Evolutionary conservation across 2,797 vertebrate genomes (phyloP), one percentile per base, ranked within the genome.

Genomic region (Eutrigla gurnardus): DNA sequence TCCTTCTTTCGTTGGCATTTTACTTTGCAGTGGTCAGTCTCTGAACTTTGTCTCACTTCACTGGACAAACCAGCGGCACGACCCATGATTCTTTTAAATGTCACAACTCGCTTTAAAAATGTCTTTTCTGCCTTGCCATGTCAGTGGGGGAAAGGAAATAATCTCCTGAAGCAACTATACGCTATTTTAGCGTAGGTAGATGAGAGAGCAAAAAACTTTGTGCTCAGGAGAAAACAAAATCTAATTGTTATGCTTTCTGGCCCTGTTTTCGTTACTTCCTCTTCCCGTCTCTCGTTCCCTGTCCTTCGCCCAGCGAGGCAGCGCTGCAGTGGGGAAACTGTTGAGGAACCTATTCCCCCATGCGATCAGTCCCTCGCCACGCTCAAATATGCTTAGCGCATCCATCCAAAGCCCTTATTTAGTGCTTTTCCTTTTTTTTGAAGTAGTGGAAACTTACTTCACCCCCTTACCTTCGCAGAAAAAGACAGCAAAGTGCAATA

Each of bases 301-400:
- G 32, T 69, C 64, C 36, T 73, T 73, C 60, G 61, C 73, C 67
- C 40, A 74, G 35, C 2, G 61, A 77, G 65, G 63, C 73, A 63
- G 57, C 59, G 67, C 86, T 80, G 80, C 73, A 78, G 78, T 52
- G 67, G 81, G 25, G 79, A 84, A 76, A 72, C 64, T 77, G 72
- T 70, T 63, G 59, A 80, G 68, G 71, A 85, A 68, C 62, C 70
- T 67, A 78, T 81, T 83, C 78, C 84, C 80, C 80, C 17, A 75
- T 70, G 82, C 17, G 52, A 84, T 81, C 85, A 84, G 61, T 83
- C 74, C 33, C 74, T 89, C 35, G 82, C 75, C 75, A 91, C 59
- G 75, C 89, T 90, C 85, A 85, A 89, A 92, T 92, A 84, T 90
- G 91, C 92, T 92, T 91, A 89, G 80, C 70, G 61, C n/a, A 36